Base-by-base conservation (phyloP, 1,140 invertebrate species). In the Vollenhovia emeryi region DNA sequence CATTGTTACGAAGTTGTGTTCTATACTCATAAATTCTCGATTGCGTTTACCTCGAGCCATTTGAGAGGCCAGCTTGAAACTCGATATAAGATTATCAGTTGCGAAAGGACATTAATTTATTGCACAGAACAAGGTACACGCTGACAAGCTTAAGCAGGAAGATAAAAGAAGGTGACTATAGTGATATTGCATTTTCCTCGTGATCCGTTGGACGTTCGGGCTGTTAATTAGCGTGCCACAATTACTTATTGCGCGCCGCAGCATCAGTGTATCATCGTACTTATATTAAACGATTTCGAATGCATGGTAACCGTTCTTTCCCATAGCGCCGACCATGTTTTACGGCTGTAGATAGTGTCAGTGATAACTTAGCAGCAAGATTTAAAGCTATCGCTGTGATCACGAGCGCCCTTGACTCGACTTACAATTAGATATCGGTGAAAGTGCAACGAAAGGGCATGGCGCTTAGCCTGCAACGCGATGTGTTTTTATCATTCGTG, bases 381-480 rank as follows among this genome's bases (percentile, higher is more conserved):
- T 84, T 87, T 69, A 84, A 76, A 48, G 30, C 66, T 52, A 64
- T 87, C 84, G 55, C 24, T 36, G 84, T 86, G 74, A 50, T 60
- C 76, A 62, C 50, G 43, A 45, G 36, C 24, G 85, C 85, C 79
- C 87, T 88, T 87, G 87, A 69, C 76, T 87, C 60, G 24, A 57
- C 33, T 40, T 24, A 57, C 76, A 52, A 79, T 79, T 68, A 24
- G 59, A 69, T 60, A 24, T 27, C 45, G 40, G 78, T 50, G 79
- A 88, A 84, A 87, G 87, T 87, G 45, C 45, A 45, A 55, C 62
- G 78, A 88, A 87, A 88, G 87, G 87, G 86, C 71, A 84, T 57
- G 15, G 69, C 62, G 78, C 55, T 62, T 74, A 40, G 68, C 24
- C 40, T 48, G 52, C 45, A 60, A 60, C 55, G 15, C 24, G 68